A percentile compares a stretch with the other conserved stretches of the same genome.
Evolutionary conservation across 2,888 invertebrate genomes (phyloP).

Genomic region (Sarcophaga subvicina): DNA sequence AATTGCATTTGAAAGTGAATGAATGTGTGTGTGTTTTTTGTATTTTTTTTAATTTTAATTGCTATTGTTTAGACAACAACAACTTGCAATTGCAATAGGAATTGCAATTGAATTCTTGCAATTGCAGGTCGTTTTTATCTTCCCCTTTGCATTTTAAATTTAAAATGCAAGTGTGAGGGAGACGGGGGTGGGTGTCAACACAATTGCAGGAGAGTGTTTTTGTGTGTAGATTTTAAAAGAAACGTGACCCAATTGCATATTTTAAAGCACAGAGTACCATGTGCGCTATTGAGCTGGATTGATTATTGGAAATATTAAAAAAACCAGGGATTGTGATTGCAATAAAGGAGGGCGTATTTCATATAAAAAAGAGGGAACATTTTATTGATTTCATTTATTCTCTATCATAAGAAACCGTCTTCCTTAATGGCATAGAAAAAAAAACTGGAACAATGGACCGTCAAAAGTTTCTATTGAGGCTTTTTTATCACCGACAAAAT

Average conservation of each 20-base stretch:
- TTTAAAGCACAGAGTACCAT: too few species aligned
- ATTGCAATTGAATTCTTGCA: not conserved
- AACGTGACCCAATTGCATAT: slow-evolving; percentile 51
- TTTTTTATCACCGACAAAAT: too few species aligned
- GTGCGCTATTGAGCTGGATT: not conserved
- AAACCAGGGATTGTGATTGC: not conserved
- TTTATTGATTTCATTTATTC: too few species aligned
- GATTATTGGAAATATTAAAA: not conserved
- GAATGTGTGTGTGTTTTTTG: not conserved
- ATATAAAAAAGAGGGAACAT: too few species aligned
- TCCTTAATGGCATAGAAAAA: too few species aligned
- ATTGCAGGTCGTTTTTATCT: not conserved
- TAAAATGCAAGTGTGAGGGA: too few species aligned
- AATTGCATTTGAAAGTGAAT: slow-evolving; percentile 1
- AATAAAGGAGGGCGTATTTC: too few species aligned
- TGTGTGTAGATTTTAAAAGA: slow-evolving; percentile 21
- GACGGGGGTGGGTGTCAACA: too few species aligned
- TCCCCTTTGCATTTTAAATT: too few species aligned
- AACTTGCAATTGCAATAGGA: not conserved
- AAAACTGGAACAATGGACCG: too few species aligned
- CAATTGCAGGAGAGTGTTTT: not conserved
- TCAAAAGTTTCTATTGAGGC: too few species aligned
- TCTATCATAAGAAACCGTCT: too few species aligned
- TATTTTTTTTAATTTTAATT: slow-evolving; percentile 60
- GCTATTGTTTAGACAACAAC: slow-evolving; percentile 55